Base-by-base conservation (phyloP, 2,113 vertebrate genomes). In the Tonatia bakeri region DNA sequence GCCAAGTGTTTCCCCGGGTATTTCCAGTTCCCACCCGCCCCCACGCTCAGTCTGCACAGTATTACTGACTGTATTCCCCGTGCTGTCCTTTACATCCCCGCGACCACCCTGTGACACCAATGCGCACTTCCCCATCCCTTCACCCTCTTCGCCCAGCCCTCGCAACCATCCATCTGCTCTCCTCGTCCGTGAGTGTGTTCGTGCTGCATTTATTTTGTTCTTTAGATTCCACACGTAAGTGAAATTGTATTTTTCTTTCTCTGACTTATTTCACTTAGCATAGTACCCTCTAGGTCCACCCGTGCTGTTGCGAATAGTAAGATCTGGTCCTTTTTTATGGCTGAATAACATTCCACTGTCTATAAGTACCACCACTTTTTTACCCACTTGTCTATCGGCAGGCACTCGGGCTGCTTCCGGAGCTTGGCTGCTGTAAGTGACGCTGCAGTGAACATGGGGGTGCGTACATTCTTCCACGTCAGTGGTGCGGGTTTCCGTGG, bases 31-130 rank as follows among this genome's bases (percentile, higher is more conserved):
- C 59, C 12, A 31, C 11, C 12, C 13, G 24, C 24, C 59, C 28
- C 59, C 59, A 28, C 1, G 14, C 59, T 28, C 28, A 26, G 14
- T 28, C 31, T 2, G 31, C 26, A 17, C 14, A 13, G 4, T 17
- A 0, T 9, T 4, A 31, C 7, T 8, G 70, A 43, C 24, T 9
- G 0, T 8, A 9, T 7, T 16, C 7, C 40, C 72, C 16, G 3
- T 2, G 24, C 43, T 16, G 72, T 31, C 1, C 72, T 31, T 43
- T 7, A 28, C 40, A 17, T 26, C 15, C 72, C 40, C 6, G 4
- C 6, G 72, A 10, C 72, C 28, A 7, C 7, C 38, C 24, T 28
- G 40, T 10, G 16, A 16, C 72, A 16, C 72, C 72, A 16, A 2
- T 14, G 26, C 4, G 40, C 26, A 4, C 72, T 45, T 43, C 40